Evolutionary conservation across 2,113 vertebrate genomes (phyloP).

Genomic region (Mustela lutreola): DNA sequence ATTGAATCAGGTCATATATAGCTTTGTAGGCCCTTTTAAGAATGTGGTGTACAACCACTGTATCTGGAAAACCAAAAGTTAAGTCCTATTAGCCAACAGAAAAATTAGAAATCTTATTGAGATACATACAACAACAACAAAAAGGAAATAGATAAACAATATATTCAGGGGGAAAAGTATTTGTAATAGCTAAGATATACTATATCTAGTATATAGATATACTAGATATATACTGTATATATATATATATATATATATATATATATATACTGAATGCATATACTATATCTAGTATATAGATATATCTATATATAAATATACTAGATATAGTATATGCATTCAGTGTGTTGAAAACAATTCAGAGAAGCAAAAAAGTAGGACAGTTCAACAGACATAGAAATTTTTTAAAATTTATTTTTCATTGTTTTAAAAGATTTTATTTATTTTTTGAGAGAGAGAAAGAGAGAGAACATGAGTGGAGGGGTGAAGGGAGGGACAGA

Average conservation of each 20-base stretch:
- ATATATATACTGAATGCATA: too few species aligned
- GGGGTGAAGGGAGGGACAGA: neutral
- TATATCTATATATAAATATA: too few species aligned
- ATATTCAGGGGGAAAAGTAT: neutral
- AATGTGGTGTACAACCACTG: neutral
- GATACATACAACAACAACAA: neutral
- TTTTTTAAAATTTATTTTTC: neutral
- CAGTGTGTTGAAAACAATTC: neutral
- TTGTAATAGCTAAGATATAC: neutral
- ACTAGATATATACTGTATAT: neutral
- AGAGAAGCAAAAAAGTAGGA: neutral
- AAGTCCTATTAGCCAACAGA: neutral
- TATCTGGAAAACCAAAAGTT: neutral
- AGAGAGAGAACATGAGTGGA: neutral
- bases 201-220: neutral
- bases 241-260: too few species aligned
- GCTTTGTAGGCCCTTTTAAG: neutral
- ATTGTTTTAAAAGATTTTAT: neutral
- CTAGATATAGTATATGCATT: neutral
- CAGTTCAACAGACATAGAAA: neutral
- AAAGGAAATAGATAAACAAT: neutral
- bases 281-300: neutral
- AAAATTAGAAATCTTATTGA: neutral
- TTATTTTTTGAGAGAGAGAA: neutral
- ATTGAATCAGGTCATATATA: neutral